phyloP scores from a whole-genome alignment of 92 coral and sea anemone genomes.

The Epizoanthus rinbou region DNA sequence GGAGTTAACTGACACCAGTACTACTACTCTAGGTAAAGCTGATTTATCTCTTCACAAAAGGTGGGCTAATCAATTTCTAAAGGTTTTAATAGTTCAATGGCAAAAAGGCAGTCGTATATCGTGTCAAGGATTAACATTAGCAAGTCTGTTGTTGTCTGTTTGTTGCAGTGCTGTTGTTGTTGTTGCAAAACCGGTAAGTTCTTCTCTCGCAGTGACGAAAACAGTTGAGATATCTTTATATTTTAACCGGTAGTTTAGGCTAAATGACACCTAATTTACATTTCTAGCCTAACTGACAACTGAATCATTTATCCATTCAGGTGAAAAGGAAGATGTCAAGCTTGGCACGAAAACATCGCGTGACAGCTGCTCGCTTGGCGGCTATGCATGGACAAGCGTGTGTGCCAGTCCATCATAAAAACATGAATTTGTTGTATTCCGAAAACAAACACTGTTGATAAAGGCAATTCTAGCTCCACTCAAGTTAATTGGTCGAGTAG shows the following conservation, averaged over 20 bases:
- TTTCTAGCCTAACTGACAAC: constrained; percentile 19
- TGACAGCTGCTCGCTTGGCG: constrained; percentile 28
- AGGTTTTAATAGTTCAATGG: constrained; percentile 8
- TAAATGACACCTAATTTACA: constrained; percentile 13
- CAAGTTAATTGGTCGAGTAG: constrained; percentile 17
- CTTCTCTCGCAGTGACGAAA: constrained; percentile 1
- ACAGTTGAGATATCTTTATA: neutral
- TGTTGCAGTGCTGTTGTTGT: too few species aligned
- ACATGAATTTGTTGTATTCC: constrained; percentile 11
- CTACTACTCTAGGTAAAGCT: constrained; percentile 13
- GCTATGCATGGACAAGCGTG: neutral
- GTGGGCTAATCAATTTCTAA: neutral
- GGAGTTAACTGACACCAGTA: constrained; percentile 11
- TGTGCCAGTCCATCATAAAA: constrained; percentile 1
- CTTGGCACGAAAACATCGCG: constrained; percentile 24
- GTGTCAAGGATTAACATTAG: neutral
- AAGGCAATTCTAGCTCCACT: constrained; percentile 10
- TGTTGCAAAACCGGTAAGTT: neutral
- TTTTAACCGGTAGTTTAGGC: neutral
- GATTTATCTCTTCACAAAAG: constrained; percentile 10
- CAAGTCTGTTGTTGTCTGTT: too few species aligned
- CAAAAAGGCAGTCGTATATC: constrained; percentile 28
- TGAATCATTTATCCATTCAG: constrained; percentile 20
- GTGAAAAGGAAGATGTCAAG: neutral
- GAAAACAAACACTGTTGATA: constrained; percentile 15